phyloP scores from a whole-genome alignment of 2,797 vertebrate genomes.

The Oryzias dopingdopingensis region DNA sequence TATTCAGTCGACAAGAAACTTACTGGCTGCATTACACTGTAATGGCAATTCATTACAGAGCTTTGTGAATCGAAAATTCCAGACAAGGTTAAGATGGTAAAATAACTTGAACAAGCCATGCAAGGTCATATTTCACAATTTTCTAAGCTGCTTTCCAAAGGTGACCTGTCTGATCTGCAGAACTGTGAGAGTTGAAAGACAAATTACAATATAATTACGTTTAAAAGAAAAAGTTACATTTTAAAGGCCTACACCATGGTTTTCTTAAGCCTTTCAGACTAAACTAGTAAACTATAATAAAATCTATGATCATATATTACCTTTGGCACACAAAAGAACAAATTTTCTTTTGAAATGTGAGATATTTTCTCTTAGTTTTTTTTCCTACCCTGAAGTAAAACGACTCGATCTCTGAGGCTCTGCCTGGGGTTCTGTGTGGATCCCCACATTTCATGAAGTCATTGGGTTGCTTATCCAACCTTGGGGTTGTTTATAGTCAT shows the following conservation, averaged over 20 bases:
- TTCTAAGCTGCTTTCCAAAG: slow-evolving; percentile 25
- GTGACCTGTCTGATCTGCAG: slow-evolving; percentile 13
- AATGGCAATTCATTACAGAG: slow-evolving; percentile 2
- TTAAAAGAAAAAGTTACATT: neutral
- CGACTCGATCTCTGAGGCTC: no score
- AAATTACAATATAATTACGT: neutral
- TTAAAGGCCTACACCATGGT: neutral
- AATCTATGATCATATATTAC: no score
- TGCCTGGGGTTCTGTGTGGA: no score
- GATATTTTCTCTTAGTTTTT: no score
- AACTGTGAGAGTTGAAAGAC: slow-evolving; percentile 26
- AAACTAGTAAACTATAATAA: no score
- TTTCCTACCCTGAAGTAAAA: no score
- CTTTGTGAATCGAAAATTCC: slow-evolving; percentile 39
- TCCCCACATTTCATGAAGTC: no score
- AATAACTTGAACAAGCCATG: slow-evolving; percentile 11
- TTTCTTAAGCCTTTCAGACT: no score
- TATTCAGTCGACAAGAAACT: neutral
- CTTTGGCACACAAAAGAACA: no score
- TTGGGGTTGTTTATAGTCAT: no score
- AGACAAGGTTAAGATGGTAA: slow-evolving; percentile 38
- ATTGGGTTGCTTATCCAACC: no score
- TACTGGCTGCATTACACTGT: neutral
- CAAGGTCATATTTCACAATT: slow-evolving; percentile 31
- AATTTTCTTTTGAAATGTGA: no score